These are phyloP conservation scores for Temnothorax unifasciatus DNA, from an alignment of 2,888 invertebrate species.

Conservation along the genomic window DNA sequence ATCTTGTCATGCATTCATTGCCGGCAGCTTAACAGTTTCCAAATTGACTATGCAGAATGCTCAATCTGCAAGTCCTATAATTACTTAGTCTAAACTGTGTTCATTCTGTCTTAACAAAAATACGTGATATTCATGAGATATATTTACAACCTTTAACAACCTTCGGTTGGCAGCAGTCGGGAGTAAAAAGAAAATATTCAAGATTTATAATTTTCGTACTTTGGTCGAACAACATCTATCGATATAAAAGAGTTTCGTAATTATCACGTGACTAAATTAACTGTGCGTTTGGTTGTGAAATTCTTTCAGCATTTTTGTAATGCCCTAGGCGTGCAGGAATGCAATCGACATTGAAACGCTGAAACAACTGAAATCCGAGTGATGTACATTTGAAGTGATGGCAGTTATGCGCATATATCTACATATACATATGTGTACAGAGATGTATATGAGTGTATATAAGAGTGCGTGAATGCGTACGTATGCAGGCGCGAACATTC, in stretches of 20 bases:
- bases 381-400: constrained; percentile 24
- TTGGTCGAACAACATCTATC: background rate
- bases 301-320: constrained; percentile 28
- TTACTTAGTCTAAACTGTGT: background rate
- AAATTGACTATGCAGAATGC: background rate
- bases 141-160: background rate
- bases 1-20: background rate
- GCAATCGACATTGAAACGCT: constrained; percentile 32
- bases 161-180: too few relatives aligned
- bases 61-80: background rate
- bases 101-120: background rate
- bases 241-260: background rate
- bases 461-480: background rate
- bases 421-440: too few relatives aligned
- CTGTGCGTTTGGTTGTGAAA: background rate
- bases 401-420: background rate
- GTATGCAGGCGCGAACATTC: constrained; percentile 27
- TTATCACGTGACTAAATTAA: background rate
- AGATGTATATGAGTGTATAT: background rate
- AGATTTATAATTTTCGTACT: constrained; percentile 3
- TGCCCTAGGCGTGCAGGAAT: constrained; percentile 26
- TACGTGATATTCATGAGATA: background rate
- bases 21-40: background rate
- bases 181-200: background rate
- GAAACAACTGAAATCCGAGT: constrained; percentile 46